Base-by-base conservation (phyloP, 2,797 vertebrate genomes). In the Percopsis omiscomaycus region DNA sequence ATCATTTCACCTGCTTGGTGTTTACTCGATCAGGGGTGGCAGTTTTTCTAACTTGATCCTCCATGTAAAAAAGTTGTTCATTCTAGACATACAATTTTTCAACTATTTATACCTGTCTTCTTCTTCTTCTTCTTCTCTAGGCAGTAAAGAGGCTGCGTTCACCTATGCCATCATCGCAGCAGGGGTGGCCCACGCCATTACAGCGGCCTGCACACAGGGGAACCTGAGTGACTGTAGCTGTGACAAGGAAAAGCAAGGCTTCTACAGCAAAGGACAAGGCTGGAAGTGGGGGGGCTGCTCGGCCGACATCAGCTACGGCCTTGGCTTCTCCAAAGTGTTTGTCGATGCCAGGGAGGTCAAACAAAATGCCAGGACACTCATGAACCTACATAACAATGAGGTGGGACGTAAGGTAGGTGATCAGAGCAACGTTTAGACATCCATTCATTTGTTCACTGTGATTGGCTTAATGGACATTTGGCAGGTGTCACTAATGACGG, bases 251-350 rank as follows among this genome's bases (percentile, higher is more conserved):
- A 98, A 98, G 83, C 97, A 99, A 84, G 97, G 97, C 58, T 96
- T 96, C 88, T 96, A 96, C 89, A 95, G 96, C 44, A 95, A 91
- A 60, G 94, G 94, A 53, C 95, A 98, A 71, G 97, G 97, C 69
- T 99, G 97, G 97, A 98, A 96, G 84, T 99, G 97, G 97, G 97
- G 97, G 3, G 97, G 97, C 88, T 99, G 97, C 86, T 99, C 97
- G 0, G 97, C 97, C 0, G 96, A 99, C 83, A 93, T 99, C 89
- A 91, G 93, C 87, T 97, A 98, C 0, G 97, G 97, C 82, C 93
- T 98, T 71, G 91, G 93, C 73, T 98, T 99, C 77, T 96, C 96
- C 90, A 98, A 96, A 86, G 94, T 97, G 44, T 98, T 99, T 32
- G 95, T 99, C 84, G 97, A 98, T 0, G 95, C 97, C 1, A 93